Base-by-base conservation (phyloP, 1,140 invertebrate species). In the Chionoecetes opilio region DNA sequence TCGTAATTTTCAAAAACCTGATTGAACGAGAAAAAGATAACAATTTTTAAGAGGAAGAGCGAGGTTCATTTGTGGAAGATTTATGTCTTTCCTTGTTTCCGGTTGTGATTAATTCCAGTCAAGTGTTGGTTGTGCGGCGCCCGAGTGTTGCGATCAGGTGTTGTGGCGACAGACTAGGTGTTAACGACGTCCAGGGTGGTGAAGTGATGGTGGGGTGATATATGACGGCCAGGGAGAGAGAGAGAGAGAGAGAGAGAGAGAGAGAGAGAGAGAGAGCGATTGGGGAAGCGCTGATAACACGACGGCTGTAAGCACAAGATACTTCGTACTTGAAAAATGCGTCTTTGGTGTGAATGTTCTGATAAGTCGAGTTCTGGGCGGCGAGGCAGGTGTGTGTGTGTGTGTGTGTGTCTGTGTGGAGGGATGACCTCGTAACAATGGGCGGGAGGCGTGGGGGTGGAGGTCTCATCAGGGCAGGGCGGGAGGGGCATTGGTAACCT, bases 181-280 rank as follows among this genome's bases (percentile, higher is more conserved):
- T 11, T 53, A 17, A 17, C 2, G 46, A 9, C 0, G 0, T 53
- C 21, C 2, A 53, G 0, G 46, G 46, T 0, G 11, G 21, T 9
- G 21, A 53, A 14, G 46, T 53, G 2, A 53, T 53, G 46, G 11
- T 53, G 46, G 11, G 46, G 46, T 53, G 46, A 53, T 53, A 9
- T 53, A 53, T 53, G 46, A 9, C 0, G 21, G 41, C 5, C 5
- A 46, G 53, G 21, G 53, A 2, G 63, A n/a, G 6, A 75, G 63
- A n/a, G 63, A 75, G 63, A n/a, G 63, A n/a, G 63, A n/a, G 63
- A n/a, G 63, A n/a, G 63, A 75, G 63, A 75, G 63, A 75, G 63
- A 75, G 63, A 75, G 63, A 75, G 63, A 75, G 63, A 75, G 63
- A 75, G 63, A 75, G 63, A 75, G 63, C 26, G 21, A 75, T 75